Evolutionary conservation across 1,140 invertebrate genomes (phyloP), one percentile per base, ranked within the genome.

Genomic region (Drosophila arizonae): DNA sequence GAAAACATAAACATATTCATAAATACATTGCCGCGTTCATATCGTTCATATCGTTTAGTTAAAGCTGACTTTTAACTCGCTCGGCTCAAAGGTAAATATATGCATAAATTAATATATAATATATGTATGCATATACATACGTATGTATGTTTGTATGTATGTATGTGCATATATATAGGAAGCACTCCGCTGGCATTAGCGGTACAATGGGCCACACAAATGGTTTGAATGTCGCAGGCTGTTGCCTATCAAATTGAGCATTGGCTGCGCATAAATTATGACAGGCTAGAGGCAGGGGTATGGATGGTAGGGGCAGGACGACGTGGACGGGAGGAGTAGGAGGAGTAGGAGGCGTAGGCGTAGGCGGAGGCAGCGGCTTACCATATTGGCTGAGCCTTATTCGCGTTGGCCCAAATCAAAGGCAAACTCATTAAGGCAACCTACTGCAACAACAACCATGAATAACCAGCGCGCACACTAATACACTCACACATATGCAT

Each of bases 381-480:
- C 30, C 60, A 36, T 43, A 57, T 69, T 64, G 61, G 33, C 64
- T 74, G 52, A 51, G 72, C 66, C 66, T 70, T 57, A 58, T 54
- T 61, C 66, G 77, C 74, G 46, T 68, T 69, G 71, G 41, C 52
- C 84, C 80, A 87, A 86, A 86, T 86, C 82, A 86, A 86, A 87
- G 82, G 82, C 82, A 82, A 86, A 79, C 82, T 86, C 82, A 86
- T 86, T 86, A 82, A 86, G 81, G 79, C 68, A 69, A 51, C 54
- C 62, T 41, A 63, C 66, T 73, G 72, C 80, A 72, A 72, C 79
- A 70, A 74, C 74, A 66, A 66, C 36, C 78, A 65, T 60, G 56
- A 62, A 62, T 30, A 56, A 64, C 67, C 15, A 36, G 43, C 54
- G 26, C 51, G 50, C 28, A 51, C 55, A 50, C 30, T 65, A 46